phyloP scores from a whole-genome alignment of 2,113 vertebrate species.

The Gymnobelideus leadbeateri region DNA sequence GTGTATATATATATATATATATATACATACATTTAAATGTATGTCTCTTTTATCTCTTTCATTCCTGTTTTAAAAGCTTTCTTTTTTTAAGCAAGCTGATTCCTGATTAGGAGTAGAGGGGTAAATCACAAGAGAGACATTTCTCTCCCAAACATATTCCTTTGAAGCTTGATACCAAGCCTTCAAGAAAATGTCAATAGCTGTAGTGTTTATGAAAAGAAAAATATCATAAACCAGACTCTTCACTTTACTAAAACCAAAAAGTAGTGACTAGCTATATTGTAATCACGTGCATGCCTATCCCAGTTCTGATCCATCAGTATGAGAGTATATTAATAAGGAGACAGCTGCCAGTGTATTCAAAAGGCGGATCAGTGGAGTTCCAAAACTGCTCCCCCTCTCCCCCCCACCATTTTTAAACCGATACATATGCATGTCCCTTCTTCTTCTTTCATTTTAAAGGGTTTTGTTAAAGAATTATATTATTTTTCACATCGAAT shows the following conservation, averaged over 20 bases:
- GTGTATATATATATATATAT: not conserved
- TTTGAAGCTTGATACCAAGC: slow-evolving; percentile 14
- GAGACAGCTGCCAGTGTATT: not conserved
- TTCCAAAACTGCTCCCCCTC: not conserved
- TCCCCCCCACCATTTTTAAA: not conserved
- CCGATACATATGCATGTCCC: not conserved
- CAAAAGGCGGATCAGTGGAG: slow-evolving; percentile 1
- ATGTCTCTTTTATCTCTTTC: slow-evolving; percentile 24
- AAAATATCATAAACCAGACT: slow-evolving; percentile 34
- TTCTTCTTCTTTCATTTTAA: slow-evolving; percentile 36
- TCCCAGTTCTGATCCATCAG: not conserved
- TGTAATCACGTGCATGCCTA: not conserved
- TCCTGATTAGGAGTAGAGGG: not conserved
- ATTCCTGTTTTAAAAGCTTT: slow-evolving; percentile 48
- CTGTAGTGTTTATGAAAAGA: slow-evolving; percentile 18
- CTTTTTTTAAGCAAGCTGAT: slow-evolving; percentile 20
- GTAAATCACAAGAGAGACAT: slow-evolving; percentile 17
- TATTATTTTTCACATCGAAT: slow-evolving; percentile 9
- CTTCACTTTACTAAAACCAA: slow-evolving; percentile 38
- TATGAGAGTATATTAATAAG: slow-evolving; percentile 32
- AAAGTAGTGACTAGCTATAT: not conserved
- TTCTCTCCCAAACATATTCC: not conserved
- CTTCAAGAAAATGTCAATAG: slow-evolving; percentile 39
- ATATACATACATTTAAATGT: not conserved
- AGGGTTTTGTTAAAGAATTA: not conserved